These are phyloP conservation scores for Teleogryllus occipitalis DNA, from an alignment of 1,140 invertebrate species.

Conservation along the genomic window DNA sequence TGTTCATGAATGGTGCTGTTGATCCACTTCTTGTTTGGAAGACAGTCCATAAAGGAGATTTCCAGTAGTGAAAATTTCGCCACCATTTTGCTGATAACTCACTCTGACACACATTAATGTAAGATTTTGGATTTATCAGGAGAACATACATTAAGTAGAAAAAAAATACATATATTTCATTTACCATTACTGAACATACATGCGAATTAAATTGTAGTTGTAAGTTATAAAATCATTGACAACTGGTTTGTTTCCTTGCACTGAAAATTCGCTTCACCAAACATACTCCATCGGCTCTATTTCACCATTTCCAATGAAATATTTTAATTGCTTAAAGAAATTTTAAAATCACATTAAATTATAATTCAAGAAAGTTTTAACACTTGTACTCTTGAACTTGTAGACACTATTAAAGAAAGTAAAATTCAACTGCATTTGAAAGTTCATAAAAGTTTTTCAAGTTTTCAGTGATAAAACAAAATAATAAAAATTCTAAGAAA, in stretches of 20 bases:
- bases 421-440: background rate
- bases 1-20: background rate
- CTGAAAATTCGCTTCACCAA: conserved; percentile 4
- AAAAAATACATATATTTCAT: background rate
- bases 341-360: background rate
- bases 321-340: background rate
- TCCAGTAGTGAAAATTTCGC: too few relatives aligned
- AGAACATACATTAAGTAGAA: background rate
- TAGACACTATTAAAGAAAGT: background rate
- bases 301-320: background rate
- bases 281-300: background rate
- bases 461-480: background rate
- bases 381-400: background rate
- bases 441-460: background rate
- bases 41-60: too few relatives aligned
- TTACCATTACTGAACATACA: background rate
- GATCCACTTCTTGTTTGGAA: background rate
- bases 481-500: background rate
- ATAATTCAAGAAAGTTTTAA: background rate
- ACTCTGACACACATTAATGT: too few relatives aligned
- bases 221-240: background rate
- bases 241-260: background rate
- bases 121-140: too few relatives aligned
- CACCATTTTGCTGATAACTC: too few relatives aligned
- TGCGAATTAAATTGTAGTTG: background rate